Evolutionary conservation across 2,797 vertebrate species (phyloP), one percentile per base, ranked within the genome.

Genomic region (Rhabdomys pumilio): DNA sequence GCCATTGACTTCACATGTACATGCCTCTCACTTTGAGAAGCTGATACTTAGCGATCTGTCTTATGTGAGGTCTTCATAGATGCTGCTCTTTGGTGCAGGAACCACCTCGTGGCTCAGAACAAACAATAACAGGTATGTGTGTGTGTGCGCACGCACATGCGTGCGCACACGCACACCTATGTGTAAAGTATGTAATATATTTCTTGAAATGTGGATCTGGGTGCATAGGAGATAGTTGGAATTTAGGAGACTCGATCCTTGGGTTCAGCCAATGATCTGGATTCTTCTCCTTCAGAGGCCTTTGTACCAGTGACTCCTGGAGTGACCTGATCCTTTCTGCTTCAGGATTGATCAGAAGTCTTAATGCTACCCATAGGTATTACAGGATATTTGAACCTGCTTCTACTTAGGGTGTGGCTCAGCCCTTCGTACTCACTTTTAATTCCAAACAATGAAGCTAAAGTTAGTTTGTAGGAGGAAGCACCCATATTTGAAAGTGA

Each of bases 351-450:
- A n/a, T 3, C 26, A 44, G 72, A 38, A 9, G 19, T 75, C 57
- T 67, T 57, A 47, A 7, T 0, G 0, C 7, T 1, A 3, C 34
- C 67, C 3, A 0, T 41, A 0, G 1, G 19, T 44, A 7, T 72
- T 19, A 72, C 67, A 72, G 34, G 67, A n/a, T 72, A n/a, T 72
- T 72, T n/a, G 34, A 72, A 72, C 34, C 67, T 72, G 67, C 34
- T 72, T 38, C 67, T n/a, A 72, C 34, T 72, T 72, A 72, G n/a
- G 34, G 17, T 38, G 34, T 20, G 15, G 19, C 34, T 72, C 67
- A n/a, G 2, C 67, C 7, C 67, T 72, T 72, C 20, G 34, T 8
- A n/a, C 65, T n/a, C 31, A 34, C 34, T 31, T 34, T n/a, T 20
- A 38, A 72, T 72, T 15, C 34, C 67, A 72, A 20, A 72, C 67